Percentiles rank a stretch among this genome's conserved stretches.
phyloP scores from a whole-genome alignment of 1,140 invertebrate genomes.

The Orussus abietinus region DNA sequence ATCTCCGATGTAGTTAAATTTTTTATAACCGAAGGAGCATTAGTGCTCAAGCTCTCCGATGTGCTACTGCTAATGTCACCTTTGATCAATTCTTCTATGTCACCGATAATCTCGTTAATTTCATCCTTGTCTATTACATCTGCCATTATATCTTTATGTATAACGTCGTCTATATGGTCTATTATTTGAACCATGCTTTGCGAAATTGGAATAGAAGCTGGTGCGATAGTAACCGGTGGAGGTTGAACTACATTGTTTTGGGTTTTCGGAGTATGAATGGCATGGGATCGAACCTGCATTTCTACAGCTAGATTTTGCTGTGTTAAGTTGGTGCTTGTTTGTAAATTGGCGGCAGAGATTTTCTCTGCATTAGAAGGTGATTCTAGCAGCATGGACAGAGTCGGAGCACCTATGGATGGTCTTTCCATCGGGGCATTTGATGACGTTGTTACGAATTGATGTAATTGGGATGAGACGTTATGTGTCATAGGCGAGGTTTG shows the following conservation, averaged over 20 bases:
- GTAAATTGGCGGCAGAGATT: conserved; percentile 31
- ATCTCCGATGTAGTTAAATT: conserved; percentile 9
- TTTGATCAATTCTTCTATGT: conserved; percentile 51
- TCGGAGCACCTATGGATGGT: conserved; percentile 62
- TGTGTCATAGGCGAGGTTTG: conserved; percentile 31
- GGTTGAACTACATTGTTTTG: conserved; percentile 10
- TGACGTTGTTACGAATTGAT: conserved; percentile 46
- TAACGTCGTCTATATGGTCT: conserved; percentile 47
- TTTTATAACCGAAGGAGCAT: conserved; percentile 33
- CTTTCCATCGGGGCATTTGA: conserved; percentile 49
- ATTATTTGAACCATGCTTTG: conserved; percentile 48
- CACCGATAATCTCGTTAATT: conserved; percentile 52
- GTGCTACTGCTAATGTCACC: conserved; percentile 47
- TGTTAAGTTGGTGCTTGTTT: conserved; percentile 7
- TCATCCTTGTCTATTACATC: conserved; percentile 51
- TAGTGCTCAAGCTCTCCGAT: too few species aligned
- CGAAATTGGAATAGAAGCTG: conserved; percentile 25
- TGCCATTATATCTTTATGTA: conserved; percentile 45
- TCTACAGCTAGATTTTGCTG: conserved; percentile 1
- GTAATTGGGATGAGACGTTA: conserved; percentile 43
- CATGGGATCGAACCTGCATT: conserved; percentile 4
- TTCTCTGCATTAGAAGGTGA: conserved; percentile 40
- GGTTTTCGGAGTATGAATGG: conserved; percentile 1
- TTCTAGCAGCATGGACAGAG: conserved; percentile 64
- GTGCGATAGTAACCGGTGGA: conserved; percentile 12